These are phyloP conservation scores for Prunella strophiata DNA, from an alignment of 2,797 vertebrate species.

Conservation along the genomic window DNA sequence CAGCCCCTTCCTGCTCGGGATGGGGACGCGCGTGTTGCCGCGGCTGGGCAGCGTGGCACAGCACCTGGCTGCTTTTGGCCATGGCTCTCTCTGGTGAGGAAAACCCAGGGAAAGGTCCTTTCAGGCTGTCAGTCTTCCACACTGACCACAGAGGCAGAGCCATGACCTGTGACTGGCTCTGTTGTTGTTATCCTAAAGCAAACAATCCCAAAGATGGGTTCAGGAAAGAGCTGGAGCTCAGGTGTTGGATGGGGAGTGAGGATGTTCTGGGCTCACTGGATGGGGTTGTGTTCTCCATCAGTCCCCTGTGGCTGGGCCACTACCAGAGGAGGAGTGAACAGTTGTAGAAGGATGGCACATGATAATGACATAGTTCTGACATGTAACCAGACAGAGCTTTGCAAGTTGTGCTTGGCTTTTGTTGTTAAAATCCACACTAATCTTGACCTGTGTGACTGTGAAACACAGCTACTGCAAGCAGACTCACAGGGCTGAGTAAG, in stretches of 20 bases:
- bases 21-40: neutral
- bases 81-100: rapidly evolving
- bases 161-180: neutral
- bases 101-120: neutral
- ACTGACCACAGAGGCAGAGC: neutral
- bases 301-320: neutral
- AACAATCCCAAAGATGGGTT: neutral
- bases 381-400: neutral
- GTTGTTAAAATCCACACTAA: neutral
- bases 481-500: neutral
- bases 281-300: neutral
- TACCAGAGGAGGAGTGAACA: neutral
- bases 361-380: neutral
- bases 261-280: neutral
- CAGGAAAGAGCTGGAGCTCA: neutral
- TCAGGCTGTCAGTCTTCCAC: neutral
- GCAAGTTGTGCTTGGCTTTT: neutral
- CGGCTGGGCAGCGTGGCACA: neutral
- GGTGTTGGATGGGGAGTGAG: neutral
- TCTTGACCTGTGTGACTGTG: neutral
- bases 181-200: neutral
- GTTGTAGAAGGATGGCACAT: neutral
- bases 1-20: neutral
- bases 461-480: neutral
- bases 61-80: neutral